Conservation (phyloP, 2,888 invertebrate genomes). For the Sinopyrophorus schimmeli region DNA sequence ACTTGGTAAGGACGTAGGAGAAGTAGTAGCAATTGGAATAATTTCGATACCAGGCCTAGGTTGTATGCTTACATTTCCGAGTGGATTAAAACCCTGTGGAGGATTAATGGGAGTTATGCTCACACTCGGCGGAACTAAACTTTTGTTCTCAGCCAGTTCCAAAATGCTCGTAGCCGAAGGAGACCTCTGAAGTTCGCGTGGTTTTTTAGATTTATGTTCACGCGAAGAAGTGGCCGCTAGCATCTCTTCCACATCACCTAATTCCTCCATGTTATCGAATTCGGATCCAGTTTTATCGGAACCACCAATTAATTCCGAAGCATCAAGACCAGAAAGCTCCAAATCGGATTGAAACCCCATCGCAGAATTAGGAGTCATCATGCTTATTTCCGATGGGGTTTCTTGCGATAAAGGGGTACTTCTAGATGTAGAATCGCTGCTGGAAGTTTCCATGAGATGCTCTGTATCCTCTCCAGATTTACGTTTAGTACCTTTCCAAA, state of each 20-base stretch:
- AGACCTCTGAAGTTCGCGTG: constrained; percentile 58
- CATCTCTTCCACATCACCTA: constrained; percentile 65
- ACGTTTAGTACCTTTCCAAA: constrained; percentile 63
- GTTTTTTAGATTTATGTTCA: constrained; percentile 63
- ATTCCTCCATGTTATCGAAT: constrained; percentile 64
- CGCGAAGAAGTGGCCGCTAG: constrained; percentile 32
- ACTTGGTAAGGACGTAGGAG: constrained; percentile 68
- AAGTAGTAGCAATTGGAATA: constrained; percentile 72
- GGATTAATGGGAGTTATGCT: constrained; percentile 63
- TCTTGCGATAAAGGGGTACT: constrained; percentile 60
- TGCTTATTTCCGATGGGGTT: constrained; percentile 53
- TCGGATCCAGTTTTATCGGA: constrained; percentile 59
- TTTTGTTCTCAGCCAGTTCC: constrained; percentile 56
- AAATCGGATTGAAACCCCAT: constrained; percentile 65
- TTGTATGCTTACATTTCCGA: constrained; percentile 61
- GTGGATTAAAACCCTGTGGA: constrained; percentile 37
- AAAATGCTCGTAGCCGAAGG: constrained; percentile 58
- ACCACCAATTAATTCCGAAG: constrained; percentile 60
- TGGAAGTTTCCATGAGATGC: constrained; percentile 65
- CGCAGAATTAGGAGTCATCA: constrained; percentile 57
- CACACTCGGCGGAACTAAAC: constrained; percentile 62
- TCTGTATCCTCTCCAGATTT: constrained; percentile 62
- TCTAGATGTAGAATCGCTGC: constrained; percentile 64
- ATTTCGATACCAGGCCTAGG: constrained; percentile 82
- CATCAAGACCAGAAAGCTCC: constrained; percentile 66